Evolutionary conservation across 2,797 vertebrate genomes (phyloP).

Genomic region (Lindbergichthys nudifrons): DNA sequence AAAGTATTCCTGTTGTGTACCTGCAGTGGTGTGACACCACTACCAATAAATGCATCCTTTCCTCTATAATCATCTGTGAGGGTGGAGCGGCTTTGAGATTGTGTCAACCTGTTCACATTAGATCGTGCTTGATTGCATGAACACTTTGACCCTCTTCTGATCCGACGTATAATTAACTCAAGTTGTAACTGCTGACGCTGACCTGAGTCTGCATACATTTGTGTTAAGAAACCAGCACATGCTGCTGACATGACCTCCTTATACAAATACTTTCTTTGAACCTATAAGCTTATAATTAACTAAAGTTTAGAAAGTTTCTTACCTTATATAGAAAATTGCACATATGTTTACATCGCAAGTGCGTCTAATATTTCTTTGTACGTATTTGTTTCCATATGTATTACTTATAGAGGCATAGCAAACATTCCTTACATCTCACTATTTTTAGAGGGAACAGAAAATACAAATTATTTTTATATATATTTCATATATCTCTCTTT

Average conservation of each 20-base stretch:
- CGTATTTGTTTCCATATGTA: too few species aligned
- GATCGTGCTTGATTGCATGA: conserved; percentile 56
- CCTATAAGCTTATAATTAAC: conserved; percentile 6
- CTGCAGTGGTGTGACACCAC: background rate
- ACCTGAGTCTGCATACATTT: conserved; percentile 20
- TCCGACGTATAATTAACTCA: conserved; percentile 60
- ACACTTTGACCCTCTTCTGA: conserved; percentile 40
- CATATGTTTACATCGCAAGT: too few species aligned
- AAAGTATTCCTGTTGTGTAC: conserved; percentile 34
- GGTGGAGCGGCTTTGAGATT: conserved; percentile 31
- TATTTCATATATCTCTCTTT: too few species aligned
- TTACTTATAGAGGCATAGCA: too few species aligned
- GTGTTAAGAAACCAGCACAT: background rate
- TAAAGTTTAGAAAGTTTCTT: background rate
- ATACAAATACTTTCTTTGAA: background rate
- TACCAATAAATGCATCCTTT: conserved; percentile 38
- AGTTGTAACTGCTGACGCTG: conserved; percentile 23
- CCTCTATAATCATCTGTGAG: conserved; percentile 52
- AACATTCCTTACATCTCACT: too few species aligned
- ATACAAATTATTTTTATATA: too few species aligned
- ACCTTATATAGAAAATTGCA: too few species aligned
- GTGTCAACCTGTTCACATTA: conserved; percentile 31
- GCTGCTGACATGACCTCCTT: background rate
- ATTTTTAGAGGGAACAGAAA: too few species aligned
- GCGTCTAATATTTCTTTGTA: too few species aligned